These are phyloP conservation scores for Holotrichia oblita DNA, from an alignment of 1,140 invertebrate species.

Conservation along the genomic window DNA sequence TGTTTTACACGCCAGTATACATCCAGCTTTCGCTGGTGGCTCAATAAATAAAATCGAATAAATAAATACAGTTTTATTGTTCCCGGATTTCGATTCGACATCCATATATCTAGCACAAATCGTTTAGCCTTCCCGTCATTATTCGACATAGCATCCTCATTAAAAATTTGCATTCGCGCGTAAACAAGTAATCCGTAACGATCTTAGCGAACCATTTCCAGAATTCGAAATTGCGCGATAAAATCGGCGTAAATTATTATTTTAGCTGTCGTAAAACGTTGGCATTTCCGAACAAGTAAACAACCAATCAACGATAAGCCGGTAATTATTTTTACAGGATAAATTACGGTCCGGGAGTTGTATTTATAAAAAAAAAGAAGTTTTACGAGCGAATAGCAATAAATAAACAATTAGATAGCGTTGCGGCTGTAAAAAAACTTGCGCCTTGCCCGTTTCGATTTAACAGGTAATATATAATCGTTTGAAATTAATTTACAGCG, in stretches of 20 bases:
- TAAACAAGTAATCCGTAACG: conserved; percentile 20
- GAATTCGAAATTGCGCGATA: neutral
- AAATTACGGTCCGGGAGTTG: conserved; percentile 1
- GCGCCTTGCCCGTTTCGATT: conserved; percentile 5
- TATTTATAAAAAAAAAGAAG: conserved; percentile 14
- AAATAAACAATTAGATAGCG: conserved; percentile 19
- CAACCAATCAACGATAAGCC: conserved; percentile 19
- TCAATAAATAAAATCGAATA: neutral
- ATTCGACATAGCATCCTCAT: conserved; percentile 7
- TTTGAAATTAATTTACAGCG: conserved; percentile 17
- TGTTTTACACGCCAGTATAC: neutral
- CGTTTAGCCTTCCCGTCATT: neutral
- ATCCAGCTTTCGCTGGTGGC: neutral
- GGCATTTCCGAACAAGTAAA: conserved; percentile 12
- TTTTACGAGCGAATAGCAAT: conserved; percentile 7
- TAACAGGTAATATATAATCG: conserved; percentile 18
- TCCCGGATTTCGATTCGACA: neutral
- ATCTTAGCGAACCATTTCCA: conserved; percentile 3
- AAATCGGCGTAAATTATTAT: conserved; percentile 14
- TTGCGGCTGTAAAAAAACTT: conserved; percentile 4
- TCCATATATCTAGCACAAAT: neutral
- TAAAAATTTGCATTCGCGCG: conserved; percentile 11
- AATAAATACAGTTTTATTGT: conserved; percentile 16
- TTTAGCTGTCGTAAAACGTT: conserved; percentile 8
- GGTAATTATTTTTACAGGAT: conserved; percentile 11